Evolutionary conservation across 2,888 invertebrate species (phyloP).

Genomic region (Perdita meconis): DNA sequence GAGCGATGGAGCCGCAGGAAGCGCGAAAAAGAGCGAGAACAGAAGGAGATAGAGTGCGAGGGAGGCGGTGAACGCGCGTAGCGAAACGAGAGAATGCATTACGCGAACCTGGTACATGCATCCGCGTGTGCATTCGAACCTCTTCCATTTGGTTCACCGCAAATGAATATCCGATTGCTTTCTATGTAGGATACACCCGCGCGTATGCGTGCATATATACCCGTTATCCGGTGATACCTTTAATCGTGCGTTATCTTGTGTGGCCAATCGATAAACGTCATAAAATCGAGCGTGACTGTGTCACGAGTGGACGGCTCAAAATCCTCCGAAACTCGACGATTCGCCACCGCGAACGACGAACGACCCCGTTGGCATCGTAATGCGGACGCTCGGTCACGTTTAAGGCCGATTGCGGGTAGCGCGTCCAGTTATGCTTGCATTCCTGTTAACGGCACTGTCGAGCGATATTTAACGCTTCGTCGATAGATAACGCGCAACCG

Average conservation of each 20-base stretch:
- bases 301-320: constrained; percentile 56
- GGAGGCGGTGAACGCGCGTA: neutral
- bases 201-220: constrained; percentile 27
- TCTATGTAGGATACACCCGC: constrained; percentile 34
- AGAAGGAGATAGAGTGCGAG: neutral
- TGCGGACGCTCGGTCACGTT: constrained; percentile 18
- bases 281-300: constrained; percentile 58
- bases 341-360: constrained; percentile 18
- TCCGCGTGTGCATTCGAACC: constrained; percentile 22
- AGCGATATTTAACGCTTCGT: neutral
- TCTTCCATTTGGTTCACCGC: constrained; percentile 48
- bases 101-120: constrained; percentile 14
- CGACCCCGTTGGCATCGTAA: constrained; percentile 18
- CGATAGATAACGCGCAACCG: too few relatives aligned
- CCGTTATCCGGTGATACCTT: constrained; percentile 61
- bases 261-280: constrained; percentile 62
- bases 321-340: constrained; percentile 55
- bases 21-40: neutral
- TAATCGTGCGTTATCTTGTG: constrained; percentile 66
- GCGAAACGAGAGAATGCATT: constrained; percentile 25
- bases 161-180: constrained; percentile 69
- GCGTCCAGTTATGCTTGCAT: neutral
- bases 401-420: constrained; percentile 4
- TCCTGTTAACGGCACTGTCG: neutral
- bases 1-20: neutral